Conservation (phyloP, 2,797 vertebrate genomes). For the Gila robusta region DNA sequence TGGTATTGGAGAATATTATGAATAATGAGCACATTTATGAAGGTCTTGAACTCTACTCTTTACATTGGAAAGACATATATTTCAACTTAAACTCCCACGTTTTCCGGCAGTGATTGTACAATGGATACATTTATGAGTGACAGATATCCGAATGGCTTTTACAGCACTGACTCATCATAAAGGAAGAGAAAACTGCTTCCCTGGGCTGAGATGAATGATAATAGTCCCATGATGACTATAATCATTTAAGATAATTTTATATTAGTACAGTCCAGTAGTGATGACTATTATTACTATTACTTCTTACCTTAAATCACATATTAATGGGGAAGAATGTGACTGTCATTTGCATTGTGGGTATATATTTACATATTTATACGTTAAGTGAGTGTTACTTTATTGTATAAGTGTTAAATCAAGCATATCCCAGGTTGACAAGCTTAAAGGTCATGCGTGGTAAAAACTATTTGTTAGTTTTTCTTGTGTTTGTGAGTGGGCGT, state of each 20-base stretch:
- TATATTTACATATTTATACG: not conserved
- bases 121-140: constrained; percentile 32
- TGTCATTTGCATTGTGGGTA: not conserved
- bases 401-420: not conserved
- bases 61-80: not conserved
- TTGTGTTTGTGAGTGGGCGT: constrained; percentile 8
- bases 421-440: not conserved
- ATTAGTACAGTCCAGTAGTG: not conserved
- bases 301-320: not conserved
- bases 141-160: constrained; percentile 42
- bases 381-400: not conserved
- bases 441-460: constrained; percentile 14
- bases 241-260: constrained; percentile 4
- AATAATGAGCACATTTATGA: not conserved
- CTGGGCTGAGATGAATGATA: constrained; percentile 5
- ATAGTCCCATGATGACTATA: constrained; percentile 14
- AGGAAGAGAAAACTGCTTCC: not conserved
- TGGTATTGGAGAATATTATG: not conserved
- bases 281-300: not conserved
- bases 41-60: constrained; percentile 22
- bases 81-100: constrained; percentile 22
- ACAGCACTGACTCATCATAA: constrained; percentile 48
- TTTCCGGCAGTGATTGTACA: constrained; percentile 37
- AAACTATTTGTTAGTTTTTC: constrained; percentile 25
- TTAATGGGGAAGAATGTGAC: not conserved